A percentile compares a stretch with the other conserved stretches of the same genome.
Evolutionary conservation across 2,113 vertebrate genomes (phyloP).

Genomic region (Tetrax tetrax): DNA sequence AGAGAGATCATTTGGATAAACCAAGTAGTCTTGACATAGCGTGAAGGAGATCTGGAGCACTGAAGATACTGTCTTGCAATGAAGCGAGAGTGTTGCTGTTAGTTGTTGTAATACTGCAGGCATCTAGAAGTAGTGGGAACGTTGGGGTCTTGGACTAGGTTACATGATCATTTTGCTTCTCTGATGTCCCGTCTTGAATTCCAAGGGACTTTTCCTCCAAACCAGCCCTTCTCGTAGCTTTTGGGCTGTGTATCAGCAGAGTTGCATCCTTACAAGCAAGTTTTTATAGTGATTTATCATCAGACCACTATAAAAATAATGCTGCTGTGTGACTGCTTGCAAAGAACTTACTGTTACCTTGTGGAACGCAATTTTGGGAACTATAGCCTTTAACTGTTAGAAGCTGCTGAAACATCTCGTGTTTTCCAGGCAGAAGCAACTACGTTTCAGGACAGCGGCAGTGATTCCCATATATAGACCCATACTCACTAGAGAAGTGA

Average conservation of each 20-base stretch:
- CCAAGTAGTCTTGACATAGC: background rate
- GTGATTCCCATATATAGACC: background rate
- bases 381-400: background rate
- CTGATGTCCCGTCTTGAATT: background rate
- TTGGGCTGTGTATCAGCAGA: background rate
- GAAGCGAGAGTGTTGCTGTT: background rate
- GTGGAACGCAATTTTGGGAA: background rate
- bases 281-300: background rate
- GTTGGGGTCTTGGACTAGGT: background rate
- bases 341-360: background rate
- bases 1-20: background rate
- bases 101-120: background rate
- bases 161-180: background rate
- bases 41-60: background rate
- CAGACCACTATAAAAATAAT: background rate
- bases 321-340: background rate
- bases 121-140: background rate
- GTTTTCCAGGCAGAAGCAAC: background rate
- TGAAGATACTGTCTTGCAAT: background rate
- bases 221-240: background rate
- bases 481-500: background rate
- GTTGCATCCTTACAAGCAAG: background rate
- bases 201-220: background rate
- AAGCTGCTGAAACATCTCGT: background rate
- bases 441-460: background rate